A percentile compares a stretch with the other conserved stretches of the same genome.
phyloP scores from a whole-genome alignment of 1,140 invertebrate genomes.

The Trichonephila clavata region DNA sequence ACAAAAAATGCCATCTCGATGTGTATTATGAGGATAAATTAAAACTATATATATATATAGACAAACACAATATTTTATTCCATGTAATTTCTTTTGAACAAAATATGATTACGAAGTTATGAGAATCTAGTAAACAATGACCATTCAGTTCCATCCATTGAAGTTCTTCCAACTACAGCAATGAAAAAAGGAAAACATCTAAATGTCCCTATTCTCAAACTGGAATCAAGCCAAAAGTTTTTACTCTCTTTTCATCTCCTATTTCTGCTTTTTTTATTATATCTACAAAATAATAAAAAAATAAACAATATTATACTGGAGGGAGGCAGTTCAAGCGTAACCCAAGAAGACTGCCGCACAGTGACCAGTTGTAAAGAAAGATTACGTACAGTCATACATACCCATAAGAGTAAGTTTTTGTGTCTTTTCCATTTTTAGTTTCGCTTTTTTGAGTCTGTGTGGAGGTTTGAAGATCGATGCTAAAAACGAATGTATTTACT shows the following conservation, averaged over 20 bases:
- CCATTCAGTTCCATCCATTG: slow-evolving; percentile 16
- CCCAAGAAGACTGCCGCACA: slow-evolving; percentile 40
- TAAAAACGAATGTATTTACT: background rate
- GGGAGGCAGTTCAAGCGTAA: slow-evolving; percentile 48
- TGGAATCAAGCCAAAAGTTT: slow-evolving; percentile 62
- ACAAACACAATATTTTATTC: slow-evolving; percentile 55
- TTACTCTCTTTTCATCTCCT: slow-evolving; percentile 48
- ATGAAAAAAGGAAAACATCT: slow-evolving; percentile 1
- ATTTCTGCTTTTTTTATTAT: slow-evolving; percentile 32
- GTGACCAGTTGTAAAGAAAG: slow-evolving; percentile 65
- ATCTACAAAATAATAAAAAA: slow-evolving; percentile 55
- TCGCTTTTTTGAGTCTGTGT: background rate
- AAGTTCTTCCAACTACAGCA: background rate
- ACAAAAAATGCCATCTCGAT: background rate
- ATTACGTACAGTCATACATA: slow-evolving; percentile 69
- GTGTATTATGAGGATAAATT: slow-evolving; percentile 41
- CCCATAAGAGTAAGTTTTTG: slow-evolving; percentile 36
- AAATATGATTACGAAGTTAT: slow-evolving; percentile 48
- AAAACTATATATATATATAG: too few relatives aligned
- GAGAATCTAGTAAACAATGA: slow-evolving; percentile 48
- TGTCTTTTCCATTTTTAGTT: slow-evolving; percentile 5
- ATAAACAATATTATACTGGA: slow-evolving; percentile 31
- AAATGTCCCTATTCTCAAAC: slow-evolving; percentile 64
- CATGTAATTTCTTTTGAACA: slow-evolving; percentile 37
- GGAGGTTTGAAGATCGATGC: slow-evolving; percentile 1